phyloP scores from a whole-genome alignment of 2,797 vertebrate genomes.

The Hyperoplus immaculatus region DNA sequence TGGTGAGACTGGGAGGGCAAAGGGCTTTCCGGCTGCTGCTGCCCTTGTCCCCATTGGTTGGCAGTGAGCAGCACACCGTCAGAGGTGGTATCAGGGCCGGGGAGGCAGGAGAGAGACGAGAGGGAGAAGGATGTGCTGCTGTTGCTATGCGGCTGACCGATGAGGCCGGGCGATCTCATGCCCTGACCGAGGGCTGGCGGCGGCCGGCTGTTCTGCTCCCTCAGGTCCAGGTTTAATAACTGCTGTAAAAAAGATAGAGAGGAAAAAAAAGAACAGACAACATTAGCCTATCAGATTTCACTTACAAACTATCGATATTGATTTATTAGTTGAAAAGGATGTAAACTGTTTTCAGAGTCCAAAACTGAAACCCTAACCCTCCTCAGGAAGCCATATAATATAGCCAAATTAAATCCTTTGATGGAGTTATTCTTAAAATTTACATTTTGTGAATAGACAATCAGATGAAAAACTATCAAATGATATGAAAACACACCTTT shows the following conservation, averaged over 20 bases:
- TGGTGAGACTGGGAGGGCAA: slow-evolving; percentile 31
- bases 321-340: neutral
- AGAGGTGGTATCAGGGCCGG: slow-evolving; percentile 42
- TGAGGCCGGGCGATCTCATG: slow-evolving; percentile 63
- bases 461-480: too few relatives aligned
- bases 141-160: slow-evolving; percentile 47
- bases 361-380: too few relatives aligned
- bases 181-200: slow-evolving; percentile 50
- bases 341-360: too few relatives aligned
- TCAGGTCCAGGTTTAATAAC: slow-evolving; percentile 73
- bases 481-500: neutral
- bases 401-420: too few relatives aligned
- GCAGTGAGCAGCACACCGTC: slow-evolving; percentile 59
- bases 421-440: too few relatives aligned
- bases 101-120: slow-evolving; percentile 65
- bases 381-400: too few relatives aligned
- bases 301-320: neutral
- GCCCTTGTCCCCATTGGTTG: slow-evolving; percentile 54
- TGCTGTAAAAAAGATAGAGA: slow-evolving; percentile 57
- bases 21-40: slow-evolving; percentile 57
- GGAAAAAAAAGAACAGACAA: neutral
- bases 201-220: slow-evolving; percentile 52
- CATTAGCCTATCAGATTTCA: slow-evolving; percentile 1
- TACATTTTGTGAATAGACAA: too few relatives aligned
- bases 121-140: slow-evolving; percentile 61